Evolutionary conservation across 2,888 invertebrate species (phyloP).

Genomic region (Cheilosia vernalis): DNA sequence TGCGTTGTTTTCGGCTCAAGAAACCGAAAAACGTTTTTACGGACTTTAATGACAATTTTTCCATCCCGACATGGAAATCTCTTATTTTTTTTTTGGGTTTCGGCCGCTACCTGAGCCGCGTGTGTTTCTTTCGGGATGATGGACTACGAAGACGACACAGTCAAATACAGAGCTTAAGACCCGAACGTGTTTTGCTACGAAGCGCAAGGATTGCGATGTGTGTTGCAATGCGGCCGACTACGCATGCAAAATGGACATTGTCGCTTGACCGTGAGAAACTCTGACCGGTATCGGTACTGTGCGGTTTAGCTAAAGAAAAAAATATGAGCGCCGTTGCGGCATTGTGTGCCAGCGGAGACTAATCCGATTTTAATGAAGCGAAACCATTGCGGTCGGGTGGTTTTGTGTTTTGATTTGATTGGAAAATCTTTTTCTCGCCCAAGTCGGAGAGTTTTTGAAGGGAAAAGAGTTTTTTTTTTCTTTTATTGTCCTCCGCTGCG

Average conservation of each 20-base stretch:
- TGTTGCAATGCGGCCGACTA: constrained; percentile 34
- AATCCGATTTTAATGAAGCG: constrained; percentile 83
- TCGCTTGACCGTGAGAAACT: constrained; percentile 68
- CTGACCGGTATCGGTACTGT: constrained; percentile 1
- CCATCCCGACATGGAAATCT: constrained; percentile 26
- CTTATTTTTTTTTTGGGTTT: constrained; percentile 25
- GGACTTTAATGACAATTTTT: constrained; percentile 72
- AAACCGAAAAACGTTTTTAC: constrained; percentile 65
- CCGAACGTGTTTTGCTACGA: constrained; percentile 55
- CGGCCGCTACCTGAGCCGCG: constrained; percentile 61
- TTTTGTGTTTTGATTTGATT: constrained; percentile 66
- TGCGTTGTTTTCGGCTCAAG: constrained; percentile 21
- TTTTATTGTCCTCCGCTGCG: neutral
- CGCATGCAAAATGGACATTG: constrained; percentile 70
- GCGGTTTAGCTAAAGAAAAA: constrained; percentile 51
- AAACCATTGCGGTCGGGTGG: constrained; percentile 81
- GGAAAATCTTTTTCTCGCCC: constrained; percentile 47
- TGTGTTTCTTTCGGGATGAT: constrained; percentile 45
- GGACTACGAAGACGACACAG: constrained; percentile 49
- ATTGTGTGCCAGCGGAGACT: constrained; percentile 75
- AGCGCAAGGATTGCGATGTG: constrained; percentile 62
- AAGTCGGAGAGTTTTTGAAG: constrained; percentile 20
- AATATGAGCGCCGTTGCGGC: constrained; percentile 47
- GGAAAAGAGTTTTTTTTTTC: constrained; percentile 33
- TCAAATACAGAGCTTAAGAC: constrained; percentile 15